Evolutionary conservation across 1,140 invertebrate species (phyloP), one percentile per base, ranked within the genome.

Genomic region (Cydia amplana): DNA sequence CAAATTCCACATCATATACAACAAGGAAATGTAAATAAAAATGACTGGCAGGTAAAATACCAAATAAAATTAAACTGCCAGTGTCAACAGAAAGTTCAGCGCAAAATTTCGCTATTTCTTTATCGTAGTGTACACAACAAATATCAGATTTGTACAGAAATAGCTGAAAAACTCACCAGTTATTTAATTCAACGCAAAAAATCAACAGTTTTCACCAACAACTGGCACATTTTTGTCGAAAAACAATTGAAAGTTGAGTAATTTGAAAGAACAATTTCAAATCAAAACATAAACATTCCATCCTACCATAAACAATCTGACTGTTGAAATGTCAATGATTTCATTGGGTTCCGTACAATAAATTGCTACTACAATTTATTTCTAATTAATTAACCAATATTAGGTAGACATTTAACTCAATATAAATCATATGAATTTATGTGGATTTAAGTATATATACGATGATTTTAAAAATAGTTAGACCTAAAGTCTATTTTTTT

Each of bases 181-280:
- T 43, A 18, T 74, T 72, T 60, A 43, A 70, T 74, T 77, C 79
- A 60, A 77, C 70, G 65, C 32, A 32, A 75, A 76, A 70, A 80
- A 65, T 72, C 63, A 78, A 72, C 72, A 76, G 74, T 72, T 82
- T 79, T 79, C 65, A 76, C 36, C 65, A 82, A 73, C 81, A 85
- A 87, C 86, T 89, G 87, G 85, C 87, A 86, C 82, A 80, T 81
- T 80, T 82, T 76, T 70, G 64, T 73, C 77, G 80, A 81, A 82
- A 83, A 89, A 88, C 87, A 89, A 89, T 79, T 86, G 86, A 87
- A 86, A 80, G 18, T 36, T 70, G 72, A 75, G 76, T 78, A 72
- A 63, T 77, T 76, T 79, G 76, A 60, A 77, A 73, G 74, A 70
- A 72, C 73, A 67, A 76, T 77, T 75, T 77, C 77, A 80, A 76